These are phyloP conservation scores for Sesamia inferens DNA, from an alignment of 2,888 invertebrate species.

Conservation along the genomic window DNA sequence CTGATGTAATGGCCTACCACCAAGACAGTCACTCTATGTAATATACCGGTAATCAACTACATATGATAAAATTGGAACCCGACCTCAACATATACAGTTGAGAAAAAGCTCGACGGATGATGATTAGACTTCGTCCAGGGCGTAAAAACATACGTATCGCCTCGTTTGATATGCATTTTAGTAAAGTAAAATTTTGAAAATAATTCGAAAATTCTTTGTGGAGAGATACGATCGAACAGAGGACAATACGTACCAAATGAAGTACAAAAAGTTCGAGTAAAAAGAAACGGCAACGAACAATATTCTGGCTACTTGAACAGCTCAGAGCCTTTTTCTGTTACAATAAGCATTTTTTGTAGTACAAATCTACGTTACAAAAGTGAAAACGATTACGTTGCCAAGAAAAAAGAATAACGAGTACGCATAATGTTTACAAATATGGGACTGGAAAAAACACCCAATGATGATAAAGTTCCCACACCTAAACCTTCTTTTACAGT, in stretches of 20 bases:
- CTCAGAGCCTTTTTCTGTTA: conserved; percentile 24
- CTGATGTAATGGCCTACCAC: no score
- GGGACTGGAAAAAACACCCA: conserved; percentile 26
- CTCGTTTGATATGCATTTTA: not conserved
- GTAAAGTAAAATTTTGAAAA: not conserved
- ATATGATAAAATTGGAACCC: not conserved
- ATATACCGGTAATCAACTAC: not conserved
- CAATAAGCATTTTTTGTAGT: conserved; percentile 24
- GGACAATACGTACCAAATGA: conserved; percentile 5
- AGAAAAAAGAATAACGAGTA: conserved; percentile 32
- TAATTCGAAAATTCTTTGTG: not conserved
- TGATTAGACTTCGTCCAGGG: not conserved
- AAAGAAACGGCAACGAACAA: conserved; percentile 4
- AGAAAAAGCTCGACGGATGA: not conserved
- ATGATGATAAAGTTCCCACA: conserved; percentile 10
- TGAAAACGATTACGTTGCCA: conserved; percentile 24
- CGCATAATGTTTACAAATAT: conserved; percentile 14
- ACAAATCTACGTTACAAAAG: conserved; percentile 31
- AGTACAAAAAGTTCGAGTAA: not conserved
- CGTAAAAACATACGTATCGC: not conserved
- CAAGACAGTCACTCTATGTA: not conserved
- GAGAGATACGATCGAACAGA: not conserved
- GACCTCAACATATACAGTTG: no score
- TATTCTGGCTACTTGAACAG: conserved; percentile 9
- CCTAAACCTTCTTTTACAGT: not conserved